Evolutionary conservation across 37 sponge, comb jelly and placozoan genomes (phyloP), one percentile per base, ranked within the genome.

Genomic region (Tethya wilhelma): DNA sequence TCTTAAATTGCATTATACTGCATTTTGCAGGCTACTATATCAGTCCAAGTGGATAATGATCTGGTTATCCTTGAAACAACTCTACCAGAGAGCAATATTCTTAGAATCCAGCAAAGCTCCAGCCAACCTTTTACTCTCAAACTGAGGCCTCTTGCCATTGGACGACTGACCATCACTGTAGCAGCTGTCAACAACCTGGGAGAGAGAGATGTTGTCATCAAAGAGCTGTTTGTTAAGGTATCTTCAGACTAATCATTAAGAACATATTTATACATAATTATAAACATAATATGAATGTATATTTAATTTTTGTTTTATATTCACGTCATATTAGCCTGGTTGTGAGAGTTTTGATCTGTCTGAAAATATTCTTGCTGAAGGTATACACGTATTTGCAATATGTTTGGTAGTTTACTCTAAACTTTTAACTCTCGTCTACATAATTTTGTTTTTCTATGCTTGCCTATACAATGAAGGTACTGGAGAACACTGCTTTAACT

Each of bases 141-240:
- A 45, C 44, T 87, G 23, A 59, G 38, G 43, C 56, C 87, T 26
- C 31, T 74, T 28, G 87, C 73, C 19, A 79, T 87, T 68, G 87
- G 87, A 22, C 58, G 38, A 30, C 68, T 87, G 19, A 9, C 67
- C 0, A 66, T 87, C 64, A 79, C 64, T 8, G 44, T 87, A 3
- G 38, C 59, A 5, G 81, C 81, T 31, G 38, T 33, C 17, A 33
- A 29, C 30, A 19, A 56, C 23, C 60, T 44, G 4, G 42, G 42
- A 25, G 40, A 79, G 39, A 40, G 22, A 30, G 87, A 87, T 65
- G 43, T 62, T 30, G 87, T 87, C 37, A 64, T 59, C 59, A 87
- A 87, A 37, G 20, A 30, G 6, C 57, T 87, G 36, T 66, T 74
- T 58, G 81, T 87, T 4, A 87, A 87, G 85, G 85, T 84, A 68